phyloP scores from a whole-genome alignment of 2,113 vertebrate species.

The Gila orcuttii region DNA sequence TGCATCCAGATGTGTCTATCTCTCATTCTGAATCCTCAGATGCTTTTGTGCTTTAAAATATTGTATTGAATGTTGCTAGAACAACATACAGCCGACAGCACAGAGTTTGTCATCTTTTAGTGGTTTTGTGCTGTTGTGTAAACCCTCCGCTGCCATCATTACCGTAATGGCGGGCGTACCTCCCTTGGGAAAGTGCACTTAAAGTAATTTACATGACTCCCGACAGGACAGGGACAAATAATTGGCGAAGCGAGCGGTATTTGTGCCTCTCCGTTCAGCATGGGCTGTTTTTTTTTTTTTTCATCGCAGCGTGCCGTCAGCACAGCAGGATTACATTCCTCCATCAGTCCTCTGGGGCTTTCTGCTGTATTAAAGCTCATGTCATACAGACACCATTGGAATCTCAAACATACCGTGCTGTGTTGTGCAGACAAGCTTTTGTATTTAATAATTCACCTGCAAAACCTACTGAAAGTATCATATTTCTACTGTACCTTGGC shows the following conservation, averaged over 20 bases:
- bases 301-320: conserved; percentile 61
- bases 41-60: background rate
- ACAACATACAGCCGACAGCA: background rate
- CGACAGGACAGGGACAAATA: conserved; percentile 76
- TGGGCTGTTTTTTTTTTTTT: conserved; percentile 34
- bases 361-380: conserved; percentile 32
- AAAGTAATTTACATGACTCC: conserved; percentile 81
- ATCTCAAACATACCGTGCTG: background rate
- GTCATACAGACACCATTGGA: background rate
- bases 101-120: background rate
- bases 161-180: conserved; percentile 66
- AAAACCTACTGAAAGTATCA: background rate
- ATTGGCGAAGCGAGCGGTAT: conserved; percentile 75
- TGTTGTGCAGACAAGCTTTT: background rate
- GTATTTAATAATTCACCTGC: background rate
- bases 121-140: conserved; percentile 48
- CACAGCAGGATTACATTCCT: conserved; percentile 61
- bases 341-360: conserved; percentile 1
- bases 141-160: conserved; percentile 69
- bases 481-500: no score
- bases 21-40: background rate
- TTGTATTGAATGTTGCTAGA: background rate
- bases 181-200: conserved; percentile 77
- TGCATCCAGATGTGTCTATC: background rate
- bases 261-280: conserved; percentile 62